Evolutionary conservation across 2,888 invertebrate genomes (phyloP).

Genomic region (Marasmarcha lunaedactyla): DNA sequence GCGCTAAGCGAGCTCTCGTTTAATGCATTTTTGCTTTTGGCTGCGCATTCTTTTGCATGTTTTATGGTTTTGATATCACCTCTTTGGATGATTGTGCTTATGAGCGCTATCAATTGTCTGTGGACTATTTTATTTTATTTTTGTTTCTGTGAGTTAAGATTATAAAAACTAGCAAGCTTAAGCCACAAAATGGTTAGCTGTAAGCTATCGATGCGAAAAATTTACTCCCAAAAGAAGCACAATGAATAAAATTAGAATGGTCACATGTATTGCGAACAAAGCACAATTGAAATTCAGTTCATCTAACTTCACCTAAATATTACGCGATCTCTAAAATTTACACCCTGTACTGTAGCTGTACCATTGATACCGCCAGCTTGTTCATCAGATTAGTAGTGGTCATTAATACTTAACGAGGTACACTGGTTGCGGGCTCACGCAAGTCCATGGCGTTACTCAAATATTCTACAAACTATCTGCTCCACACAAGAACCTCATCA

Average conservation of each 20-base stretch:
- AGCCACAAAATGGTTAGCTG: too few species aligned
- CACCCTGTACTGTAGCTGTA: too few species aligned
- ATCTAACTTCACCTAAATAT: too few species aligned
- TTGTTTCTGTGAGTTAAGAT: too few species aligned
- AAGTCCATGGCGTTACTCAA: constrained; percentile 12
- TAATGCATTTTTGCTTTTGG: constrained; percentile 33
- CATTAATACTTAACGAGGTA: constrained; percentile 29
- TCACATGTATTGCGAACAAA: too few species aligned
- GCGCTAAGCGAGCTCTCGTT: constrained; percentile 50
- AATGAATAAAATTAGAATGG: too few species aligned
- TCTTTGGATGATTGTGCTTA: not conserved
- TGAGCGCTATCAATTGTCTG: not conserved
- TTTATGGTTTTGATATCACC: constrained; percentile 7
- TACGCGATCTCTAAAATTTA: too few species aligned
- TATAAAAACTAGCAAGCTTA: too few species aligned
- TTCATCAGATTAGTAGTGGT: constrained; percentile 23
- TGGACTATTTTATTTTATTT: too few species aligned
- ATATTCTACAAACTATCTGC: not conserved
- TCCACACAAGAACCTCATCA: not conserved
- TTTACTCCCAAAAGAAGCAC: too few species aligned
- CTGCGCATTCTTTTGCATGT: constrained; percentile 19
- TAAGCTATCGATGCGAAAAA: too few species aligned
- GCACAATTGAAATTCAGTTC: too few species aligned
- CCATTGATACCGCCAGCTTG: constrained; percentile 1
- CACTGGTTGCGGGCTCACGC: constrained; percentile 24